Conservation (phyloP, 1,140 invertebrate species). For the Nylanderia fulva region DNA sequence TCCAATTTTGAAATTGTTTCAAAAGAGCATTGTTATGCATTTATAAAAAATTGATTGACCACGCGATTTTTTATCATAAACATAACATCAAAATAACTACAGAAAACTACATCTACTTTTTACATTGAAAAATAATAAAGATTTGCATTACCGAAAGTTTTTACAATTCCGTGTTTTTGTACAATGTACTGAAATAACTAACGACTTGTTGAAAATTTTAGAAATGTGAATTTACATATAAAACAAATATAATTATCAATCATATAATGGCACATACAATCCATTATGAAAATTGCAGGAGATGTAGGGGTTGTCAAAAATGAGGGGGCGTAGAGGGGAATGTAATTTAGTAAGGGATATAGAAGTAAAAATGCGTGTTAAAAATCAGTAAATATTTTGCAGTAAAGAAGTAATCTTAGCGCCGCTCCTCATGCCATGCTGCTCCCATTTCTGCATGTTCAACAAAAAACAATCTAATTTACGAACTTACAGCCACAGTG, state of each 20-base stretch:
- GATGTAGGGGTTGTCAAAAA: conserved; percentile 27
- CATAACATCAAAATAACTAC: conserved; percentile 4
- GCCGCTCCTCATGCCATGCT: conserved; percentile 84
- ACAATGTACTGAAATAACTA: background rate
- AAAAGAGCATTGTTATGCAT: conserved; percentile 61
- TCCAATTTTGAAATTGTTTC: conserved; percentile 74
- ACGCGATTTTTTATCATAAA: background rate
- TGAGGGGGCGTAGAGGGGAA: conserved; percentile 2
- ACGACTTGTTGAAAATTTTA: conserved; percentile 1
- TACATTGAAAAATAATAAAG: background rate
- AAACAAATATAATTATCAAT: conserved; percentile 19
- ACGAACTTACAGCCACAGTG: conserved; percentile 93
- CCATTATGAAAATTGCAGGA: conserved; percentile 23
- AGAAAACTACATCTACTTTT: conserved; percentile 25
- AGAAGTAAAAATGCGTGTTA: conserved; percentile 70
- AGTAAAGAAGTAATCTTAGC: conserved; percentile 79
- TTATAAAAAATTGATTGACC: background rate
- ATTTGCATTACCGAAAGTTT: background rate
- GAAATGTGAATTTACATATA: conserved; percentile 20
- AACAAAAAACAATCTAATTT: conserved; percentile 78
- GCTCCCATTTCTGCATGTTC: conserved; percentile 80
- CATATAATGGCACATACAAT: conserved; percentile 29
- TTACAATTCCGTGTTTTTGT: background rate
- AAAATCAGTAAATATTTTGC: conserved; percentile 76
- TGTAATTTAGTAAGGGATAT: conserved; percentile 57